These are phyloP conservation scores for Hippopotamyrus pictus DNA, from an alignment of 2,797 vertebrate genomes.

Conservation along the genomic window DNA sequence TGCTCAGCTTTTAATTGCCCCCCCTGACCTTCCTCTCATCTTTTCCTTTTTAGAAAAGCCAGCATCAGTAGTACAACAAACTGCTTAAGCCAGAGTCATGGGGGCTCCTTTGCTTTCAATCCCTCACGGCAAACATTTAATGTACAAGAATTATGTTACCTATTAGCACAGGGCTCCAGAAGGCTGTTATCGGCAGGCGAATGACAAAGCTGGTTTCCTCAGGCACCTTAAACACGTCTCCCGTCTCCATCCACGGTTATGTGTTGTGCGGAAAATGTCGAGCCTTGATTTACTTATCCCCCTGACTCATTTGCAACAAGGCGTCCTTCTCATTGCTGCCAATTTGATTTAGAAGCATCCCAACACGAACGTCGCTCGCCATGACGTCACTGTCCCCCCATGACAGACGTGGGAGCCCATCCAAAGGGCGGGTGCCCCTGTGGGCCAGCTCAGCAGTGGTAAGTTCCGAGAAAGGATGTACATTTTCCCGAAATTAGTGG, in stretches of 20 bases:
- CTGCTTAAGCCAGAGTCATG: background rate
- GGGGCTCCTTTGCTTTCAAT: background rate
- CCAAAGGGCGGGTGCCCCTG: constrained; percentile 51
- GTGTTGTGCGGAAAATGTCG: background rate
- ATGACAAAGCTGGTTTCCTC: background rate
- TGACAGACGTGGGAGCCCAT: constrained; percentile 47
- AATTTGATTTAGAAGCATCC: constrained; percentile 48
- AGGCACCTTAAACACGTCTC: background rate
- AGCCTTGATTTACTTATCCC: background rate
- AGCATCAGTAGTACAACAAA: background rate
- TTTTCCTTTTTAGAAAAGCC: background rate
- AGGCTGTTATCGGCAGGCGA: background rate
- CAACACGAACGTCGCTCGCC: constrained; percentile 39
- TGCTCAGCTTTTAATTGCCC: constrained; percentile 28
- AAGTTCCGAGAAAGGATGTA: constrained; percentile 29
- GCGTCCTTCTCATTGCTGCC: background rate
- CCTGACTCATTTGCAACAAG: background rate
- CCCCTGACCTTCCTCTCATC: constrained; percentile 10
- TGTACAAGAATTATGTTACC: background rate
- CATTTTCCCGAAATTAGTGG: constrained; percentile 40
- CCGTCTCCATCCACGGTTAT: background rate
- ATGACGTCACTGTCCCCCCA: constrained; percentile 50
- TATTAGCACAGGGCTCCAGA: background rate
- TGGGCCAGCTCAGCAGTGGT: constrained; percentile 43
- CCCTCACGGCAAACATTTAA: background rate